phyloP scores from a whole-genome alignment of 2,797 vertebrate species.

The Rachycentron canadum region DNA sequence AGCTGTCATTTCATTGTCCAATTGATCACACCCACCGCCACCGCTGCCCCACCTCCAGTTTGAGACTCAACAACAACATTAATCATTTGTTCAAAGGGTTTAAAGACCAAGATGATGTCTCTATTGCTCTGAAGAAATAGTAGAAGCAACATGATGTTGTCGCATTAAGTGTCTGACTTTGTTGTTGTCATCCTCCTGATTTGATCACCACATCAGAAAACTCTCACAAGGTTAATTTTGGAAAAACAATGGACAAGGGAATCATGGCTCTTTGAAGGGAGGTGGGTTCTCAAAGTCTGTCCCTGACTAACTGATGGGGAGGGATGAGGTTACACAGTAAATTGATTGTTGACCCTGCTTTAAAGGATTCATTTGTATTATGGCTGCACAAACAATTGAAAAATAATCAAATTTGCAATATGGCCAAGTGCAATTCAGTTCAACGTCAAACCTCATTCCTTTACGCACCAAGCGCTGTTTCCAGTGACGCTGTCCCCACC shows the following conservation, averaged over 20 bases:
- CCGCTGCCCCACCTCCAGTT: background rate
- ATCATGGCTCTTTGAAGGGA: background rate
- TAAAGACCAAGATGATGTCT: background rate
- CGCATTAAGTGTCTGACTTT: background rate
- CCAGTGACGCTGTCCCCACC: background rate
- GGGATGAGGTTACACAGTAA: background rate
- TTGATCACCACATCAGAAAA: background rate
- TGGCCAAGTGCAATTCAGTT: background rate
- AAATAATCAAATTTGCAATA: too few species aligned
- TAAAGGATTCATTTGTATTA: background rate
- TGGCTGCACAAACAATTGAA: too few species aligned
- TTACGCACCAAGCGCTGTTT: background rate
- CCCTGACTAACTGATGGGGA: background rate
- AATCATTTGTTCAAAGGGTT: background rate
- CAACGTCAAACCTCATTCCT: background rate
- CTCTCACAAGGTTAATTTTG: background rate
- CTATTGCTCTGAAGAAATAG: background rate
- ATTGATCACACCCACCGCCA: background rate
- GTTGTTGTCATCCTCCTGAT: background rate
- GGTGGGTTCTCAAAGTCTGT: background rate
- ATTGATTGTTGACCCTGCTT: background rate
- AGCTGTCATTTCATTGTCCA: conserved; percentile 12
- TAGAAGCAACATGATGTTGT: background rate
- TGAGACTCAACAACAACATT: background rate
- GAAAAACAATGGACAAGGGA: background rate